Evolutionary conservation across 1,140 invertebrate genomes (phyloP).

Genomic region (Scaptomyza pallida): DNA sequence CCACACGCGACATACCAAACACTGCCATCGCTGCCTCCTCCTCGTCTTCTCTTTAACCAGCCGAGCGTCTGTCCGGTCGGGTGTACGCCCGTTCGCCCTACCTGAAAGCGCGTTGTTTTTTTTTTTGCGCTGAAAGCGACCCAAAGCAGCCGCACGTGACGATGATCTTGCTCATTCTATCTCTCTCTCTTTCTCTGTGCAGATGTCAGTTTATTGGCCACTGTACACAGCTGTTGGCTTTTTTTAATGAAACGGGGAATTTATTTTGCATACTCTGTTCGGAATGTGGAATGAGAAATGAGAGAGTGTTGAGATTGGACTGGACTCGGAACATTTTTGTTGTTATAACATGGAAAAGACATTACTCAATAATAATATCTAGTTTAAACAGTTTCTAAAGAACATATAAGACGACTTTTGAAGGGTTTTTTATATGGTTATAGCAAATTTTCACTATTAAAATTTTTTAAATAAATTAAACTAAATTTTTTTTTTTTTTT

Average conservation of each 20-base stretch:
- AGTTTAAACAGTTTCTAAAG: no score
- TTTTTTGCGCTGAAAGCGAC: conserved; percentile 13
- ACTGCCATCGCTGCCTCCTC: not conserved
- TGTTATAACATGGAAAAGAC: not conserved
- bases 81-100: not conserved
- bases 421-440: no score
- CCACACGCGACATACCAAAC: conserved; percentile 10
- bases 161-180: not conserved
- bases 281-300: not conserved
- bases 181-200: conserved; percentile 19
- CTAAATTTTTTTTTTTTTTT: no score
- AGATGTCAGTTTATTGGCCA: conserved; percentile 33
- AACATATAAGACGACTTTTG: no score
- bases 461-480: no score
- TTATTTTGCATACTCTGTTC: conserved; percentile 1
- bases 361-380: no score
- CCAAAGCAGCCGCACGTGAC: conserved; percentile 35
- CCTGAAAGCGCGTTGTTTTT: conserved; percentile 8
- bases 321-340: not conserved
- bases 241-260: conserved; percentile 8
- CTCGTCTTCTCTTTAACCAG: not conserved
- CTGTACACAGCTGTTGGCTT: conserved; percentile 30
- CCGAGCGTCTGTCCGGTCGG: no score
- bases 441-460: no score
- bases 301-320: not conserved